Conservation (phyloP, 2,888 invertebrate genomes). For the Vanessa cardui region DNA sequence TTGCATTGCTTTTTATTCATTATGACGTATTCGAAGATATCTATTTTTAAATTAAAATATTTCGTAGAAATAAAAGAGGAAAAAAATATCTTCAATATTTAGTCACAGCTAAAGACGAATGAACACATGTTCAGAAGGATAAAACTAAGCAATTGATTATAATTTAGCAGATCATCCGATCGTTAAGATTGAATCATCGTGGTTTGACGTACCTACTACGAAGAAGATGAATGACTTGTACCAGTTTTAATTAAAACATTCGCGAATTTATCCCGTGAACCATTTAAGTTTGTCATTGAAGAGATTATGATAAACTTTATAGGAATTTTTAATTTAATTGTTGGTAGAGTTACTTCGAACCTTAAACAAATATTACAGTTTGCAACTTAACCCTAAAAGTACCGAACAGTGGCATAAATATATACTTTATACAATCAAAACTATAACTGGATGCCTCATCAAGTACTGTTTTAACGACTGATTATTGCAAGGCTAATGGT, state of each 20-base stretch:
- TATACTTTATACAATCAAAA: no score
- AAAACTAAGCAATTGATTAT: conserved; percentile 20
- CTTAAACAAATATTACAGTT: no score
- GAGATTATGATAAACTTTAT: conserved; percentile 20
- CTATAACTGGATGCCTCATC: no score
- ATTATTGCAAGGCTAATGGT: no score
- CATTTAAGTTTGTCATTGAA: conserved; percentile 35
- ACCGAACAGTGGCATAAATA: no score
- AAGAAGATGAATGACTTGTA: conserved; percentile 22
- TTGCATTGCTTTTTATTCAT: no score
- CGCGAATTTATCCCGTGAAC: conserved; percentile 30
- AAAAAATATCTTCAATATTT: background rate
- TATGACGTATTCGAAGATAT: no score
- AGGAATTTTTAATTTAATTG: conserved; percentile 9
- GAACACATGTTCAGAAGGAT: conserved; percentile 14
- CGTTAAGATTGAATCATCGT: conserved; percentile 17
- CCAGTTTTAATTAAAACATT: conserved; percentile 32
- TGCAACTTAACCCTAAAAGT: no score
- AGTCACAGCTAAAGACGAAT: conserved; percentile 12
- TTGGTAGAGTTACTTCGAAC: no score
- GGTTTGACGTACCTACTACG: background rate
- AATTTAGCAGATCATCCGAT: conserved; percentile 26
- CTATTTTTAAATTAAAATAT: background rate
- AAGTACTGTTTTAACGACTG: no score
- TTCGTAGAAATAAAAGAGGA: background rate